Conservation (phyloP, 1,140 invertebrate genomes). For the Macrobrachium nipponense region DNA sequence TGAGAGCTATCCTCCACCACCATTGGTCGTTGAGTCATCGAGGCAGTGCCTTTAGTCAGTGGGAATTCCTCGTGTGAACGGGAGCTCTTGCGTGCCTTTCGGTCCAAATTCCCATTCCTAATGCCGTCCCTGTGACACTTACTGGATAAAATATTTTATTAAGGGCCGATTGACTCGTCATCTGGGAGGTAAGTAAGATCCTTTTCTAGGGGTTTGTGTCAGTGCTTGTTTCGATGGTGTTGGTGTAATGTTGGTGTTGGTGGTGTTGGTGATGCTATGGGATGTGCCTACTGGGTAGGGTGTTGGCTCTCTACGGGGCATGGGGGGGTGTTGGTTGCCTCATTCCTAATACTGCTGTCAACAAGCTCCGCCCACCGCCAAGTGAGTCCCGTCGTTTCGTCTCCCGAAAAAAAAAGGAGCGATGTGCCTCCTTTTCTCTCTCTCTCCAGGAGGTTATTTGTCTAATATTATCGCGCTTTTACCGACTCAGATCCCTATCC, state of each 20-base stretch:
- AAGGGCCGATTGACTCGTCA: no score
- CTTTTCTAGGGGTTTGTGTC: no score
- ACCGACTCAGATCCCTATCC: background rate
- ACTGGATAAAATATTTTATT: constrained; percentile 7
- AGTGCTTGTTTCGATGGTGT: no score
- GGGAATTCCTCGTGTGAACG: constrained; percentile 23
- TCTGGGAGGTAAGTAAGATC: no score
- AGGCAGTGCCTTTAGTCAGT: constrained; percentile 19
- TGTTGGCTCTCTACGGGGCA: constrained; percentile 13
- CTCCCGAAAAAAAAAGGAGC: background rate
- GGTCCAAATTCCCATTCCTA: constrained; percentile 8
- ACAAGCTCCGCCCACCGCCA: background rate
- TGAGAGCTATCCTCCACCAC: background rate
- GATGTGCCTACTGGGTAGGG: constrained; percentile 8
- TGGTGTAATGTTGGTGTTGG: background rate
- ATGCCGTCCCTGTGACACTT: constrained; percentile 3
- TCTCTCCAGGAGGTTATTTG: background rate
- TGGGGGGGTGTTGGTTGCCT: constrained; percentile 12
- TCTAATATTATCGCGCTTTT: background rate
- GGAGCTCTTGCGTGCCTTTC: background rate
- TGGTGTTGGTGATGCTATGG: background rate
- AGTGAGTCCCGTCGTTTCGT: background rate
- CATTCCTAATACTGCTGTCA: background rate
- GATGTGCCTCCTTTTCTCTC: no score
- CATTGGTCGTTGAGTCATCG: constrained; percentile 22